phyloP scores from a whole-genome alignment of 2,888 invertebrate species.

The Deilephila elpenor region DNA sequence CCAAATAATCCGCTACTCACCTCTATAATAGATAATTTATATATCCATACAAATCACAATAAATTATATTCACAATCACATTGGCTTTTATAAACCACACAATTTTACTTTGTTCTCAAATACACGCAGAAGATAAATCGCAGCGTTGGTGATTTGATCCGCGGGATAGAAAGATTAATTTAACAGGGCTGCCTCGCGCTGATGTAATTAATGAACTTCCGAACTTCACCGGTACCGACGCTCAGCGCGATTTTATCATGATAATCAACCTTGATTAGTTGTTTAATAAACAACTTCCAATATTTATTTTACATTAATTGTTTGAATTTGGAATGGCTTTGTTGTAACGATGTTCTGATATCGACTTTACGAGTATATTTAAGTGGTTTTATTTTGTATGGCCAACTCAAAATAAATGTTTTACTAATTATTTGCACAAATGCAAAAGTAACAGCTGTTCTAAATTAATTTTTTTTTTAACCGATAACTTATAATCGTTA shows the following conservation, averaged over 20 bases:
- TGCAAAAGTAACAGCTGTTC: not conserved
- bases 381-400: too few species aligned
- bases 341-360: not conserved
- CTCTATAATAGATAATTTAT: too few species aligned
- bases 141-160: conserved; percentile 40
- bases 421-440: too few species aligned
- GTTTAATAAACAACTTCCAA: not conserved
- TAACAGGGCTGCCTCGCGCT: conserved; percentile 45
- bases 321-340: not conserved
- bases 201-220: conserved; percentile 60
- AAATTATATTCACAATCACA: not conserved
- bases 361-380: too few species aligned
- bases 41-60: not conserved
- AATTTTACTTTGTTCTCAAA: not conserved
- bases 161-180: conserved; percentile 59
- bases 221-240: conserved; percentile 41
- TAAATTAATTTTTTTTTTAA: too few species aligned
- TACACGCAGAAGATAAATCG: conserved; percentile 29
- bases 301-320: not conserved
- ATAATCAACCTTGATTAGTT: conserved; percentile 14
- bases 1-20: too few species aligned
- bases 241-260: conserved; percentile 13
- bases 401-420: too few species aligned
- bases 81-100: not conserved
- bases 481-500: too few species aligned